phyloP scores from a whole-genome alignment of 2,113 vertebrate species.

The Bubo scandiacus region DNA sequence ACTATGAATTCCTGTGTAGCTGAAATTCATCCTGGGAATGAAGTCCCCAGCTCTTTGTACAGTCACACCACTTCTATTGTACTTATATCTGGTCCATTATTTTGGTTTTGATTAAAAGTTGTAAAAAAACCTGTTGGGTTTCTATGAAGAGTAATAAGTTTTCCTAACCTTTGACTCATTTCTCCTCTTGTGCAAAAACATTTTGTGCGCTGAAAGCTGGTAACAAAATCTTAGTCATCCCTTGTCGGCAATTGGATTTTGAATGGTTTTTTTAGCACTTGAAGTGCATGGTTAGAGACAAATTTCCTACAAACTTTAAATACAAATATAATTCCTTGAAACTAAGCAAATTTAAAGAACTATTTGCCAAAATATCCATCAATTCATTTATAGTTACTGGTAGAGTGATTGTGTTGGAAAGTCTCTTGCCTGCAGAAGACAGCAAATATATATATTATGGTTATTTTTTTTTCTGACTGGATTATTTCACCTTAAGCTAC shows the following conservation, averaged over 20 bases:
- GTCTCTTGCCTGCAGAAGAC: neutral
- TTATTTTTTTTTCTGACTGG: neutral
- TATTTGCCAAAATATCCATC: neutral
- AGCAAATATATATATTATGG: neutral
- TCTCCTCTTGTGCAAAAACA: neutral
- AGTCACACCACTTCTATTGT: neutral
- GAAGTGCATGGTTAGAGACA: neutral
- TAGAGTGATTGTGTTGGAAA: neutral
- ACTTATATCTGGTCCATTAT: neutral
- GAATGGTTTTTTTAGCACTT: constrained; percentile 8
- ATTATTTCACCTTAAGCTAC: neutral
- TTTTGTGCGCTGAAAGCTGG: neutral
- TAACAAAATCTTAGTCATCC: neutral
- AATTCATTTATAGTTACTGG: neutral
- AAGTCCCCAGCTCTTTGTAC: neutral
- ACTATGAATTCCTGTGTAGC: neutral
- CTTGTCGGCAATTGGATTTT: neutral
- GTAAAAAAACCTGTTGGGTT: neutral
- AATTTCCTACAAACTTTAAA: neutral
- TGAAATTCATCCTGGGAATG: neutral
- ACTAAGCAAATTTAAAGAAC: neutral
- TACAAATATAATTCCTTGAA: constrained; percentile 11
- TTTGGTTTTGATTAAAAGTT: constrained; percentile 33
- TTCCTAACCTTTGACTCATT: constrained; percentile 34
- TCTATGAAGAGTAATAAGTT: neutral